These are phyloP conservation scores for Anableps anableps DNA, from an alignment of 2,797 vertebrate species.

Conservation along the genomic window DNA sequence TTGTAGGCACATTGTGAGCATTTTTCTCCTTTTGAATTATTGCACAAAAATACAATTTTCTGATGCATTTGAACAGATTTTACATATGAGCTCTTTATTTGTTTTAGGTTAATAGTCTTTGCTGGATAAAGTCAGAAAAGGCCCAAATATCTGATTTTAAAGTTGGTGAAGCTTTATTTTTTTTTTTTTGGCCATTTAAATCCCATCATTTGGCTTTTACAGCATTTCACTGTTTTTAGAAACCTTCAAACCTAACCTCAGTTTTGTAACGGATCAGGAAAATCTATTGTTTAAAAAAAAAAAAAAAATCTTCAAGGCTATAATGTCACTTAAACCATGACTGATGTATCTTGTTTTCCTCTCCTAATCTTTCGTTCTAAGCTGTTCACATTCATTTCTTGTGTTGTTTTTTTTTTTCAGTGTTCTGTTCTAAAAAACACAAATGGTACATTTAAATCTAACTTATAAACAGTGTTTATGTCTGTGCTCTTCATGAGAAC, in stretches of 20 bases:
- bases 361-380: no score
- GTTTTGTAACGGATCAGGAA: not conserved
- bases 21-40: not conserved
- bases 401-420: not conserved
- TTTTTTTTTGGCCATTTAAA: not conserved
- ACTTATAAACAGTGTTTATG: slow-evolving; percentile 19
- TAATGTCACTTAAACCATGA: not conserved
- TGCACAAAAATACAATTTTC: not conserved
- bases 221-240: not conserved
- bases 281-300: no score
- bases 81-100: not conserved
- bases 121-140: not conserved
- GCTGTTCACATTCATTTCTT: slow-evolving; percentile 13
- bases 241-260: not conserved
- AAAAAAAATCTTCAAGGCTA: not conserved
- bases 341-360: no score
- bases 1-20: not conserved
- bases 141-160: not conserved
- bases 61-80: not conserved
- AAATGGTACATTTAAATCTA: slow-evolving; percentile 14
- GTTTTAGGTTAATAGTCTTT: not conserved
- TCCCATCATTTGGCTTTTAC: not conserved
- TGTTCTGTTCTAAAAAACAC: not conserved
- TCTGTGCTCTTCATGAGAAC: slow-evolving; percentile 8
- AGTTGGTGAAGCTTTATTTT: not conserved